phyloP scores from a whole-genome alignment of 2,113 vertebrate genomes.

The Hippocampus comes region DNA sequence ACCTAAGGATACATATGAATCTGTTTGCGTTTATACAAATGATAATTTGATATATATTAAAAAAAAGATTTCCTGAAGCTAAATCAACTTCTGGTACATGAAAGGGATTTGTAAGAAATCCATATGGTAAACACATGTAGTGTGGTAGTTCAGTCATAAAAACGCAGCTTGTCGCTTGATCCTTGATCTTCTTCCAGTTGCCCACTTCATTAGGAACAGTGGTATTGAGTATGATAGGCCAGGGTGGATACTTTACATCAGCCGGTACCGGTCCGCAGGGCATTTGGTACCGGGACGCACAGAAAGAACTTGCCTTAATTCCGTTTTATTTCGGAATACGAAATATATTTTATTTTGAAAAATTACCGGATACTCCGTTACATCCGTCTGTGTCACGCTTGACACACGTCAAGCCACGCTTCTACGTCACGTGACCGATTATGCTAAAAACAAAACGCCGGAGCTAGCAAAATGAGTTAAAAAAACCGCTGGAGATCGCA shows the following conservation, averaged over 20 bases:
- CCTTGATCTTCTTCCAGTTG: background rate
- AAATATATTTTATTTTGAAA: too few species aligned
- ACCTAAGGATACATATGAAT: background rate
- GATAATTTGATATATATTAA: background rate
- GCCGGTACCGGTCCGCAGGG: too few species aligned
- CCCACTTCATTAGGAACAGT: background rate
- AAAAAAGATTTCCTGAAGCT: background rate
- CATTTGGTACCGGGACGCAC: too few species aligned
- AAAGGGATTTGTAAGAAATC: background rate
- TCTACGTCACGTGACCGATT: too few species aligned
- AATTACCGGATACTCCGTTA: too few species aligned
- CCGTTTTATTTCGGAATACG: too few species aligned
- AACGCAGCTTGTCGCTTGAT: background rate
- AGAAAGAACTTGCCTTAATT: too few species aligned
- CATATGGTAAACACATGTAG: conserved; percentile 9
- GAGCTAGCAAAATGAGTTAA: too few species aligned
- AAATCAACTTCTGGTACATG: background rate
- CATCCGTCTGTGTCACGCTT: too few species aligned
- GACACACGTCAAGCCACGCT: too few species aligned
- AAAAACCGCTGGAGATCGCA: too few species aligned
- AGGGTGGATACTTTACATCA: background rate
- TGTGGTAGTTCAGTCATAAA: background rate
- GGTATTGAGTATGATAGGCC: background rate
- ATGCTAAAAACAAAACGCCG: too few species aligned
- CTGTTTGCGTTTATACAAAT: background rate